Conservation (phyloP, 2,113 vertebrate species). For the Agelaius tricolor region DNA sequence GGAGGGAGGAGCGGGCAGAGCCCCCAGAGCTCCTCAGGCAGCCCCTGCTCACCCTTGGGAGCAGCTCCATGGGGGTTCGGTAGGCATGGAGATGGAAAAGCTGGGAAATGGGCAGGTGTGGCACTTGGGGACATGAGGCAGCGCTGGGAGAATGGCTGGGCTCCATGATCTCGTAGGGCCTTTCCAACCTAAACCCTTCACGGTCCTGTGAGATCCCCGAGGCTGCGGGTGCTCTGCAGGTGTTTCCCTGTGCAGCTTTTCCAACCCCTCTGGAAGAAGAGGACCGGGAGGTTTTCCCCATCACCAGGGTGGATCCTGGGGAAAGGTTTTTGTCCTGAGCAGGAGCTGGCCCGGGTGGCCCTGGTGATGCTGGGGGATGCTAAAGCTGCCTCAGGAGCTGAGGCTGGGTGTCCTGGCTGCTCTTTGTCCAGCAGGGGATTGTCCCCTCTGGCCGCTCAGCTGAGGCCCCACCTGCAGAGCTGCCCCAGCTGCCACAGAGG, state of each 20-base stretch:
- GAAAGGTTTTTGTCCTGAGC: background rate
- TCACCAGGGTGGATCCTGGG: rapidly evolving
- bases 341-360: background rate
- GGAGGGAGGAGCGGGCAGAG: background rate
- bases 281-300: rapidly evolving
- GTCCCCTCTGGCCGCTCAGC: background rate
- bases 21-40: background rate
- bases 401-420: background rate
- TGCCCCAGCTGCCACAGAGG: background rate
- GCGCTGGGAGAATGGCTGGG: rapidly evolving
- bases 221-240: background rate
- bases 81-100: rapidly evolving
- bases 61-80: rapidly evolving
- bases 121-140: background rate
- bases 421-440: background rate
- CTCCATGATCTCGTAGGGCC: background rate
- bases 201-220: rapidly evolving
- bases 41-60: rapidly evolving
- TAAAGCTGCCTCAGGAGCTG: background rate
- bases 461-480: background rate
- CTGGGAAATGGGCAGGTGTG: rapidly evolving
- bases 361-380: rapidly evolving
- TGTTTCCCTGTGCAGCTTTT: background rate
- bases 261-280: background rate
- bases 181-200: rapidly evolving